phyloP scores from a whole-genome alignment of 2,113 vertebrate genomes.

The Clarias macrocephalus region DNA sequence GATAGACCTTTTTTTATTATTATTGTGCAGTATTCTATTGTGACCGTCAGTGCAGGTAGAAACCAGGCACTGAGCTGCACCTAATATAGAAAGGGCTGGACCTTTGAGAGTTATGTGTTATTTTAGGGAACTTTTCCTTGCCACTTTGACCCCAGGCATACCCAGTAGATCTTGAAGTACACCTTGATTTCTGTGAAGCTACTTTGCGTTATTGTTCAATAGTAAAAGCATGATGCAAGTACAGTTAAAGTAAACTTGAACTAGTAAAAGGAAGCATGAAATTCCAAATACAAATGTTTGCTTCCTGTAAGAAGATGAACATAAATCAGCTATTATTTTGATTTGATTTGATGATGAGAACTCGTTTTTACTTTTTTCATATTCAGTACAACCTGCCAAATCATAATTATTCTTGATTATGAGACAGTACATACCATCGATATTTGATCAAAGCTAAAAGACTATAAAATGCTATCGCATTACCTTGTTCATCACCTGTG shows the following conservation, averaged over 20 bases:
- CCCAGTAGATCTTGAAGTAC: not conserved
- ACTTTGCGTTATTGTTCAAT: too few relatives aligned
- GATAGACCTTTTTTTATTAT: not conserved
- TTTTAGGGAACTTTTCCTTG: not conserved
- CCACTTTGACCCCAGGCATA: not conserved
- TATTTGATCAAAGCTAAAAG: not conserved
- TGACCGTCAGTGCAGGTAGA: not conserved
- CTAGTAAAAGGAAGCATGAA: not conserved
- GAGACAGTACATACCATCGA: not conserved
- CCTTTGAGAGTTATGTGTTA: too few relatives aligned
- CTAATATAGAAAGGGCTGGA: not conserved
- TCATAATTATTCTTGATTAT: not conserved
- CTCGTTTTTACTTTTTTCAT: not conserved
- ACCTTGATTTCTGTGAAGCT: too few relatives aligned
- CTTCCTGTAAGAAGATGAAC: not conserved
- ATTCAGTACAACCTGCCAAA: not conserved
- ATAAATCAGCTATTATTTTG: not conserved
- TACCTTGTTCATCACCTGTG: not conserved
- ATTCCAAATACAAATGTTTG: not conserved
- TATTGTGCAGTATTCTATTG: not conserved
- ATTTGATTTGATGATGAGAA: not conserved
- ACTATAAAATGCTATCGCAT: not conserved
- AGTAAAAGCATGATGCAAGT: too few relatives aligned
- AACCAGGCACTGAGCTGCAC: not conserved
- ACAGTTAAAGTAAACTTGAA: not conserved